Conservation (phyloP, 2,113 vertebrate species). For the Eretmochelys imbricata region DNA sequence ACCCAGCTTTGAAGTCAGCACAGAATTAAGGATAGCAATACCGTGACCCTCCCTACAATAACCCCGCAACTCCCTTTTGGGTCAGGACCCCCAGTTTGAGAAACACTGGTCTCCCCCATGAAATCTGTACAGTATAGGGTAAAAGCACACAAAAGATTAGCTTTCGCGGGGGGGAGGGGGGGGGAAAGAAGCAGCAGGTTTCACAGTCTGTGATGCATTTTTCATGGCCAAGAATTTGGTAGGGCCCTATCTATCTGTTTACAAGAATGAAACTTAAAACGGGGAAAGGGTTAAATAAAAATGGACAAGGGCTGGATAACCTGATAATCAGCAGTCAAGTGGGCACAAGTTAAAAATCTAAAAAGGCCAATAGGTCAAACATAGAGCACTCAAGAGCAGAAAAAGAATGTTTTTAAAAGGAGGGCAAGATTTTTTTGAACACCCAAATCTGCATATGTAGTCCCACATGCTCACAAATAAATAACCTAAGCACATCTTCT, state of each 20-base stretch:
- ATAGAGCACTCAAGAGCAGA: background rate
- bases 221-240: no score
- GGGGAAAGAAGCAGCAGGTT: no score
- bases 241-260: background rate
- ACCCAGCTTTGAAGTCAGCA: no score
- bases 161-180: no score
- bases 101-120: no score
- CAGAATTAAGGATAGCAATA: no score
- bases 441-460: background rate
- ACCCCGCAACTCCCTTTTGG: no score
- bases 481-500: background rate
- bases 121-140: no score
- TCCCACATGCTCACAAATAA: background rate
- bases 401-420: background rate
- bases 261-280: background rate
- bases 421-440: background rate
- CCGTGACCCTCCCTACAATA: no score
- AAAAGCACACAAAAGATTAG: no score
- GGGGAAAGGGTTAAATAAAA: background rate
- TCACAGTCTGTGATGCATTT: no score
- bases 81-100: no score
- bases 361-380: background rate
- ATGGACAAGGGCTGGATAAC: background rate
- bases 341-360: background rate
- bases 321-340: background rate